Conservation (phyloP, 2,113 vertebrate genomes). For the Eptesicus fuscus region DNA sequence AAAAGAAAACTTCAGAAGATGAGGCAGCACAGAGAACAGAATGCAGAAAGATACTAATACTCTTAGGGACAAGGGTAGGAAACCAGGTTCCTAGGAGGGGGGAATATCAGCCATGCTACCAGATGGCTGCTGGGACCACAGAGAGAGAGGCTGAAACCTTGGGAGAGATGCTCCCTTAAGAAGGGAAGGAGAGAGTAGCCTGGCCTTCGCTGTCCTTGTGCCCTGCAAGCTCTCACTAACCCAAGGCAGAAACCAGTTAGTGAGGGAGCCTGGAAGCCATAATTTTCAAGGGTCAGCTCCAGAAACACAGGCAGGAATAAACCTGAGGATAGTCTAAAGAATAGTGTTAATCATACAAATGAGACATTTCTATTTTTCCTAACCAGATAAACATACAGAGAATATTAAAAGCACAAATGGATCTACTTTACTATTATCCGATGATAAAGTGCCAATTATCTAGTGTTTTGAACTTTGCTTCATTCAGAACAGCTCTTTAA, state of each 20-base stretch:
- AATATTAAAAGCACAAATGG: not conserved
- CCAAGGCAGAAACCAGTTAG: not conserved
- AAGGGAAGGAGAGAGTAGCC: not conserved
- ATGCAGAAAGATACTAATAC: not conserved
- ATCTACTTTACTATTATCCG: not conserved
- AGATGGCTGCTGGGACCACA: not conserved
- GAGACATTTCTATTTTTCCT: not conserved
- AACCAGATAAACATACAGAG: not conserved
- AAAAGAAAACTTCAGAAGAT: not conserved
- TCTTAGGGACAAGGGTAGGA: not conserved
- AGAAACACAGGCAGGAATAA: not conserved
- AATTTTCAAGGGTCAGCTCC: not conserved
- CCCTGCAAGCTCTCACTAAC: not conserved
- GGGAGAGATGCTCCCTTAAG: not conserved
- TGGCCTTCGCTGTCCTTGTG: not conserved
- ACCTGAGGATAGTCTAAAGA: not conserved
- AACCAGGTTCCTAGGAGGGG: accelerated
- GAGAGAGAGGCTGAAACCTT: no score
- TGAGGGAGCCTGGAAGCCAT: not conserved
- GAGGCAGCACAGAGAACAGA: not conserved
- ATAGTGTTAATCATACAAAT: not conserved
- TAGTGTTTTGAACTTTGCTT: not conserved
- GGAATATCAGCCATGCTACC: not conserved
- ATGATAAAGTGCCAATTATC: not conserved
- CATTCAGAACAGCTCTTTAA: not conserved